These are phyloP conservation scores for Anoplophora glabripennis DNA, from an alignment of 1,140 invertebrate genomes.

Conservation along the genomic window DNA sequence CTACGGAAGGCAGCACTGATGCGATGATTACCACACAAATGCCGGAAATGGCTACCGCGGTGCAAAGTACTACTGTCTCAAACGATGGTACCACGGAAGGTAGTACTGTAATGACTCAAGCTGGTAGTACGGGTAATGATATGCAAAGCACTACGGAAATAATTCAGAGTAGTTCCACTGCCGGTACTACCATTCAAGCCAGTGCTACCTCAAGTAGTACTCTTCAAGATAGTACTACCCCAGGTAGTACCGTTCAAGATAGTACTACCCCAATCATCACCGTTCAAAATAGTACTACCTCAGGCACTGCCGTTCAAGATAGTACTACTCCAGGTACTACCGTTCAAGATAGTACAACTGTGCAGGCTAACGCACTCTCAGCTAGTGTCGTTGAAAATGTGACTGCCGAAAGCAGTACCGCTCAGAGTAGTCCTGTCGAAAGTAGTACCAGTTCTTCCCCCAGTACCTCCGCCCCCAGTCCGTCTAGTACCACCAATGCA, in stretches of 20 bases:
- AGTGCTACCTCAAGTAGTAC: conserved; percentile 5
- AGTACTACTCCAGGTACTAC: too few relatives aligned
- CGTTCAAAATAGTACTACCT: too few relatives aligned
- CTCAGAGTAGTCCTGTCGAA: too few relatives aligned
- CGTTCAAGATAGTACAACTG: not conserved
- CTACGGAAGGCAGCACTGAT: conserved; percentile 27
- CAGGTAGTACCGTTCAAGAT: too few relatives aligned
- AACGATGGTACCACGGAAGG: not conserved
- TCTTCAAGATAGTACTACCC: not conserved
- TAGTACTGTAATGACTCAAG: conserved; percentile 16
- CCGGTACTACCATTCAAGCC: conserved; percentile 7
- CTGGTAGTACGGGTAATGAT: conserved; percentile 33
- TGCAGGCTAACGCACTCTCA: too few relatives aligned
- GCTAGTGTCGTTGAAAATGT: too few relatives aligned
- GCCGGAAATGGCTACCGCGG: conserved; percentile 31
- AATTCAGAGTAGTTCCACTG: conserved; percentile 1
- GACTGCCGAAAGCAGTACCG: too few relatives aligned
- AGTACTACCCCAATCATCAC: too few relatives aligned
- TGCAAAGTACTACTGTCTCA: conserved; percentile 26
- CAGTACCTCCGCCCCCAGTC: conserved; percentile 40
- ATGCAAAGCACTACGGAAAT: conserved; percentile 35
- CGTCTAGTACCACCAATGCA: conserved; percentile 49
- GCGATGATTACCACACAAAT: conserved; percentile 31
- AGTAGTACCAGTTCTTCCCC: conserved; percentile 27
- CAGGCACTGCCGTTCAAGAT: too few relatives aligned